Evolutionary conservation across 2,113 vertebrate genomes (phyloP).

Genomic region (Sphaerodactylus townsendi): DNA sequence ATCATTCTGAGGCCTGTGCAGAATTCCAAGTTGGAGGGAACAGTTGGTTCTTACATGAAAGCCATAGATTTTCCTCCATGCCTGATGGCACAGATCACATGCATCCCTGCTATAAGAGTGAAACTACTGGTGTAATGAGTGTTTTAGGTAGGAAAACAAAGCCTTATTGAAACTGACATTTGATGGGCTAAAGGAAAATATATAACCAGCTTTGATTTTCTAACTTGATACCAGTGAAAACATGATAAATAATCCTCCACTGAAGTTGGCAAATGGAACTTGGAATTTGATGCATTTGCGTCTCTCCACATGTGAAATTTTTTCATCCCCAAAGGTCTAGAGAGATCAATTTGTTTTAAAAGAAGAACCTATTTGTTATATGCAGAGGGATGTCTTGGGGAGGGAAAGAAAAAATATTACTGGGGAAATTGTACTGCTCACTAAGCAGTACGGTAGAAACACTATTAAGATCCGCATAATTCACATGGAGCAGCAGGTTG

Average conservation of each 20-base stretch:
- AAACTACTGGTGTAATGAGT: not conserved
- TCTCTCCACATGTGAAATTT: conserved; percentile 17
- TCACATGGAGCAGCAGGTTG: not conserved
- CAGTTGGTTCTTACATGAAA: no score
- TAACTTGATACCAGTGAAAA: not conserved
- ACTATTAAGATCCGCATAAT: not conserved
- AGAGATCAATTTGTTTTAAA: conserved; percentile 6
- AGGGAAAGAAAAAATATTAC: not conserved
- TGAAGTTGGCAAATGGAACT: not conserved
- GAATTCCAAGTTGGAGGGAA: no score
- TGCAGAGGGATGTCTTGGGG: not conserved
- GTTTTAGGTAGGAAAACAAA: not conserved
- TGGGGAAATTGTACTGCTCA: not conserved
- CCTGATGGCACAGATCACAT: no score
- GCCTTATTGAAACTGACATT: not conserved
- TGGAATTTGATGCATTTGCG: conserved; percentile 18
- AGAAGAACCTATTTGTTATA: conserved; percentile 5
- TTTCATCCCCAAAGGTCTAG: conserved; percentile 9
- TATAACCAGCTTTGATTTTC: not conserved
- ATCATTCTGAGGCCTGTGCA: no score
- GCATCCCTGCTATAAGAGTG: not conserved
- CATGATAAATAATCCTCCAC: conserved; percentile 5
- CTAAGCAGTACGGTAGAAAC: not conserved
- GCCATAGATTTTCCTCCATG: no score
- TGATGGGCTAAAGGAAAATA: not conserved